A percentile compares a stretch with the other conserved stretches of the same genome.
These are phyloP conservation scores for Gastrophysa polygoni DNA, from an alignment of 2,888 invertebrate genomes.

Conservation along the genomic window DNA sequence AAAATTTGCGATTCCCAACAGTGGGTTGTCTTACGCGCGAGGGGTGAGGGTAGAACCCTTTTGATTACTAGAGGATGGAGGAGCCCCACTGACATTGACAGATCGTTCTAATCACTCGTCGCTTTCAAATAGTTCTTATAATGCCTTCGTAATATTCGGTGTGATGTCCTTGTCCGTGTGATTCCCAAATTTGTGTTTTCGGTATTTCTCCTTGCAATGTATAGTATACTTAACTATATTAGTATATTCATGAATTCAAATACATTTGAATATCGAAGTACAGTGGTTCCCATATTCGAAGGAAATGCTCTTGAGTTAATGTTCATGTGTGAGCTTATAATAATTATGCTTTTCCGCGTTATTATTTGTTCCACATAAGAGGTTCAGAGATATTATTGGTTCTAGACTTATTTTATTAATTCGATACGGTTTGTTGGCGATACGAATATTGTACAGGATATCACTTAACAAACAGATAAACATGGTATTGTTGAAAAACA, in stretches of 20 bases:
- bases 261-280: no score
- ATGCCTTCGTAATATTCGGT: background rate
- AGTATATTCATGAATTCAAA: no score
- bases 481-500: background rate
- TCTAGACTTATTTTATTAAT: no score
- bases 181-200: background rate
- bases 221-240: no score
- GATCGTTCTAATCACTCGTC: background rate
- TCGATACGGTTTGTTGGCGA: background rate
- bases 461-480: conserved; percentile 10
- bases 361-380: no score
- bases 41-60: conserved; percentile 1
- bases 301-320: no score
- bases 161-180: background rate
- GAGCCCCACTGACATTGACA: background rate
- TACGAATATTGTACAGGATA: conserved; percentile 17
- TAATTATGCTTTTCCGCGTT: no score
- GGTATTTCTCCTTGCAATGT: no score
- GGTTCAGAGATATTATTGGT: no score
- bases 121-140: background rate
- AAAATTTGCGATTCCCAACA: conserved; percentile 10
- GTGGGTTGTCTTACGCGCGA: background rate
- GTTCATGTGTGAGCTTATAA: no score
- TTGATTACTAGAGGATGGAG: background rate
- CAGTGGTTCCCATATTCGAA: no score